Percentiles rank a stretch among this genome's conserved stretches.
These are phyloP conservation scores for Alexandromys fortis DNA, from an alignment of 2,113 vertebrate species.

Conservation along the genomic window DNA sequence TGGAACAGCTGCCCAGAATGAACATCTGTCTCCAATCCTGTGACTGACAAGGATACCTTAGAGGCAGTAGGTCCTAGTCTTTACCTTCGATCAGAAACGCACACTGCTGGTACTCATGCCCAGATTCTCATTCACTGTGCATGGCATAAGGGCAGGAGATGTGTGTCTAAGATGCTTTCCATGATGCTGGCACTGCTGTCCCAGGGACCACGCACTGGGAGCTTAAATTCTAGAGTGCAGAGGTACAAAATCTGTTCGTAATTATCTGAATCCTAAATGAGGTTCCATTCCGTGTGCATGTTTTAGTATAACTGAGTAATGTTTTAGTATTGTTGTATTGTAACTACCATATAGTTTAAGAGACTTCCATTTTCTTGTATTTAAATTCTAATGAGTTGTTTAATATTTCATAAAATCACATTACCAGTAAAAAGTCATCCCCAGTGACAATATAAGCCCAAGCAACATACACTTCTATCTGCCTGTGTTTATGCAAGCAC, in stretches of 20 bases:
- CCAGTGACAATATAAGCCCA: background rate
- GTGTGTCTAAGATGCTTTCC: background rate
- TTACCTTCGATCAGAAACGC: background rate
- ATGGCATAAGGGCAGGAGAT: background rate
- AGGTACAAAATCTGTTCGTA: background rate
- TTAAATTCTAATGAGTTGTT: background rate
- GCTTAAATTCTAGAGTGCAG: background rate
- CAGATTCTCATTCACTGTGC: background rate
- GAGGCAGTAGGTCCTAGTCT: background rate
- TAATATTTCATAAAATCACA: conserved; percentile 27
- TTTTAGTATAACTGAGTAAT: conserved; percentile 16
- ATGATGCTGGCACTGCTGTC: background rate
- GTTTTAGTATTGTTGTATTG: background rate
- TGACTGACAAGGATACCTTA: background rate
- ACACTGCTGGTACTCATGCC: background rate
- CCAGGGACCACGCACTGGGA: background rate
- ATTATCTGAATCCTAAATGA: background rate
- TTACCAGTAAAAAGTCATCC: background rate
- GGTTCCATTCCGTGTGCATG: background rate
- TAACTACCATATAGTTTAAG: conserved; percentile 1
- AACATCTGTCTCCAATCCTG: background rate
- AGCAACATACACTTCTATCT: background rate
- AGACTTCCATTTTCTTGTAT: background rate
- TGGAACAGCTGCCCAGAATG: background rate
- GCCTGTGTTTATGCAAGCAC: background rate